Conservation (phyloP, 2,888 invertebrate genomes). For the Caenorhabditis virilis region DNA sequence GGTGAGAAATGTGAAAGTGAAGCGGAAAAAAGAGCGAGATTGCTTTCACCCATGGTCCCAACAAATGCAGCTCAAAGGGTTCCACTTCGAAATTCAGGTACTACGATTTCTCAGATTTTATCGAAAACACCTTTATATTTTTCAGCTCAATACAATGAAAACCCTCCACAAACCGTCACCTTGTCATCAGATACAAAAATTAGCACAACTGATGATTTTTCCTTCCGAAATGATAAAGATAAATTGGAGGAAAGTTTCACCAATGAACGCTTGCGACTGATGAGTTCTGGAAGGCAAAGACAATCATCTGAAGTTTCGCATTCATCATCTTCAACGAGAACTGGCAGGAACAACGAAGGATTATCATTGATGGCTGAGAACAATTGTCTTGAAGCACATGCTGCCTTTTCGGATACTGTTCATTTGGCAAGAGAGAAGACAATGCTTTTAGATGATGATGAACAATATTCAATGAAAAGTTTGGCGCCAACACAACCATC, state of each 20-base stretch:
- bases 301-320: not conserved
- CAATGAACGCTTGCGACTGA: not conserved
- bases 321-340: constrained; percentile 1
- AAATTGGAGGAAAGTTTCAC: not conserved
- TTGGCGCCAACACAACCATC: not conserved
- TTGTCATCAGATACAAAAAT: constrained; percentile 32
- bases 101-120: not conserved
- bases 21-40: constrained; percentile 16
- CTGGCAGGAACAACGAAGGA: constrained; percentile 17
- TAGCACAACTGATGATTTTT: not conserved
- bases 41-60: constrained; percentile 13
- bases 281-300: not conserved
- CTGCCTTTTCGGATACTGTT: constrained; percentile 35
- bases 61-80: constrained; percentile 15
- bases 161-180: constrained; percentile 11
- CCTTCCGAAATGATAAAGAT: not conserved
- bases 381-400: constrained; percentile 28
- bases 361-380: constrained; percentile 27
- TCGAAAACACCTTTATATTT: not conserved
- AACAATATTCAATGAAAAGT: constrained; percentile 2
- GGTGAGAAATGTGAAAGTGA: constrained; percentile 4
- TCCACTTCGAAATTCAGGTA: constrained; percentile 10
- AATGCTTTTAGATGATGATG: too few species aligned
- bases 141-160: not conserved
- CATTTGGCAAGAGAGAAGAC: constrained; percentile 15